Percentiles rank a stretch among this genome's conserved stretches.
Evolutionary conservation across 2,888 invertebrate genomes (phyloP).

Genomic region (Meganola albula): DNA sequence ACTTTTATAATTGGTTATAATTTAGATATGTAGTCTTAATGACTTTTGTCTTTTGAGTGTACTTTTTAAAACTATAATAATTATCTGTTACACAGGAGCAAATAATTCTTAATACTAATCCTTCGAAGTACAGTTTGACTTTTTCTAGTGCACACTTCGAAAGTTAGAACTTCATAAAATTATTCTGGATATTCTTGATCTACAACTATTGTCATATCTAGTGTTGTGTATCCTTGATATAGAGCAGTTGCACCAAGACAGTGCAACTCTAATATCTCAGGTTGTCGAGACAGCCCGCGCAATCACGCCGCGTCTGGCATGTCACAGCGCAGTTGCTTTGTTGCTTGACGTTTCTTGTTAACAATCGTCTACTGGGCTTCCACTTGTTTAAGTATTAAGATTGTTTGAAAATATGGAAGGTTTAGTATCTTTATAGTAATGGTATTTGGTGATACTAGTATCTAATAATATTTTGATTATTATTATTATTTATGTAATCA

Average conservation of each 20-base stretch:
- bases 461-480: too few relatives aligned
- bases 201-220: slow-evolving; percentile 18
- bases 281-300: slow-evolving; percentile 55
- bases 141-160: too few relatives aligned
- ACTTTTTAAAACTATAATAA: slow-evolving; percentile 72
- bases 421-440: too few relatives aligned
- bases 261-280: slow-evolving; percentile 70
- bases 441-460: too few relatives aligned
- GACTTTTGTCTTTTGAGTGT: slow-evolving; percentile 57
- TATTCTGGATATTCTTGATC: not conserved
- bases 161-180: not conserved
- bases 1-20: too few relatives aligned
- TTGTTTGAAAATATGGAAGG: too few relatives aligned
- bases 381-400: slow-evolving; percentile 24
- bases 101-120: not conserved
- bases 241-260: slow-evolving; percentile 43
- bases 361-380: slow-evolving; percentile 38
- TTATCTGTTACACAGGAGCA: slow-evolving; percentile 39
- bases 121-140: not conserved
- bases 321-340: slow-evolving; percentile 53
- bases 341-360: slow-evolving; percentile 71
- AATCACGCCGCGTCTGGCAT: slow-evolving; percentile 56
- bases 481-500: too few relatives aligned
- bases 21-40: too few relatives aligned
- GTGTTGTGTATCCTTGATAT: slow-evolving; percentile 32